These are phyloP conservation scores for Merluccius polli DNA, from an alignment of 2,797 vertebrate species.

Conservation along the genomic window DNA sequence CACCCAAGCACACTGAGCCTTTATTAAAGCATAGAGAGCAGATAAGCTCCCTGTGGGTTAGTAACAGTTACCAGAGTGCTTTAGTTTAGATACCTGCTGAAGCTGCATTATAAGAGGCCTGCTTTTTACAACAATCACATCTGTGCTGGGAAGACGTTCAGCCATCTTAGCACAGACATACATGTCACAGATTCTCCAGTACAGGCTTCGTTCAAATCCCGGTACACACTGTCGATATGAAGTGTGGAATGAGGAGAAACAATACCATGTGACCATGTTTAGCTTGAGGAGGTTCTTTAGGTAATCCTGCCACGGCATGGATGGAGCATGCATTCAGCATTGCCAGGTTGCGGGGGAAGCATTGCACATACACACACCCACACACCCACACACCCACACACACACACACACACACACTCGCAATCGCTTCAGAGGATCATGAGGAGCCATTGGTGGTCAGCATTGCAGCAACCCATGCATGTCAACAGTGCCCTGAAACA, in stretches of 20 bases:
- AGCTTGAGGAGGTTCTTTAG: conserved; percentile 71
- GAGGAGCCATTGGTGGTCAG: conserved; percentile 49
- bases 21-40: not conserved
- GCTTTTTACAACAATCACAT: not conserved
- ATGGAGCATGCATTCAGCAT: conserved; percentile 69
- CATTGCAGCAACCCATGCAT: conserved; percentile 73
- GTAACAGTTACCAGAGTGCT: conserved; percentile 22
- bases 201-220: conserved; percentile 60
- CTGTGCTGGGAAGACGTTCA: not conserved
- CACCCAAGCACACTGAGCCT: conserved; percentile 23
- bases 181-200: conserved; percentile 48
- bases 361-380: conserved; percentile 52
- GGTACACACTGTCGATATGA: conserved; percentile 45
- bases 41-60: not conserved
- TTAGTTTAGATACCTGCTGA: conserved; percentile 28
- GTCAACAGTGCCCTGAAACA: conserved; percentile 57
- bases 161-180: not conserved
- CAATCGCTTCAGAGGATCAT: conserved; percentile 40
- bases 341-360: conserved; percentile 53
- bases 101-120: conserved; percentile 26
- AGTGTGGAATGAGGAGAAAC: conserved; percentile 62
- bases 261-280: conserved; percentile 50
- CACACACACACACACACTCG: not conserved
- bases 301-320: conserved; percentile 64
- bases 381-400: not conserved